Base-by-base conservation (phyloP, 2,888 invertebrate species). In the Eupithecia inturbata region DNA sequence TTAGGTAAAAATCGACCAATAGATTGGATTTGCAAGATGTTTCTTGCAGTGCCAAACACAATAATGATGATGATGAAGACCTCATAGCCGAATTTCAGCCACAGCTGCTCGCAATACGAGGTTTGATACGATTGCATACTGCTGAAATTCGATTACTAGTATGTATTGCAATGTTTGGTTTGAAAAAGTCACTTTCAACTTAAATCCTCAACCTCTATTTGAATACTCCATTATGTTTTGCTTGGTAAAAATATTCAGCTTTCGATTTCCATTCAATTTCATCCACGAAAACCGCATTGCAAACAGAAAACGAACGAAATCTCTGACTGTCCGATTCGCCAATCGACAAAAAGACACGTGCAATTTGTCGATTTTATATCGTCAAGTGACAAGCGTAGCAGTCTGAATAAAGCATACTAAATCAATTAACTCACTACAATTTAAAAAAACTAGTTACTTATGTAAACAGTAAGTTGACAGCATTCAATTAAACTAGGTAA, bases 311-410 rank as follows among this genome's bases (percentile, higher is more conserved):
- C 57, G 41, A 75, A 67, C 67, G 68, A 67, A 75, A 72, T 62
- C 67, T 31, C 26, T 36, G n/a, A 26, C 36, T 28, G 53, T 62
- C 33, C 72, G 10, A 67, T 70, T 63, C 66, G 62, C 53, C 49
- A 67, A 64, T 72, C 36, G 28, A 41, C 69, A 70, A 75, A 72
- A 67, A 72, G 67, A 67, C 67, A 75, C 66, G 67, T 69, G 62
- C 69, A 66, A 19, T 67, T 73, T 62, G 67, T 57, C 53, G 67
- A 72, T 66, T 22, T 64, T 12, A 14, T 7, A 7, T 66, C 10
- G 39, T 41, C 36, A 39, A 39, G 39, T 16, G 36, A 36, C 66
- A 26, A n/a, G 12, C 7, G 6, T 10, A 66, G 22, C 66, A 14
- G 12, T 57, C 26, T 12, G 12, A 5, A 53, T 49, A 53, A n/a